Evolutionary conservation across 2,888 invertebrate genomes (phyloP).

Genomic region (Xestoiulus laeticollis): DNA sequence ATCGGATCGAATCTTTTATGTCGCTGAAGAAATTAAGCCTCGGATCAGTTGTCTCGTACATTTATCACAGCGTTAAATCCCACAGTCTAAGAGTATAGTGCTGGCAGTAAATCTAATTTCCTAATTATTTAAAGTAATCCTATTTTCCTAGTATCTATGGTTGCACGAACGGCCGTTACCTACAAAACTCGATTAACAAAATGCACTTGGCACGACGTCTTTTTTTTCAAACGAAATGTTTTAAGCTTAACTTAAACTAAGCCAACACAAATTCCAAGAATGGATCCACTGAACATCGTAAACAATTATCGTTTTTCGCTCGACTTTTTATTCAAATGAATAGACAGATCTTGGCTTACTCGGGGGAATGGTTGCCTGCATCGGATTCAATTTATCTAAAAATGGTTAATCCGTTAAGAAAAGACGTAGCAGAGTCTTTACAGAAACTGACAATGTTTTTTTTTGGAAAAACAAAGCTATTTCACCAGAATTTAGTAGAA

Average conservation of each 20-base stretch:
- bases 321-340: slow-evolving; percentile 10
- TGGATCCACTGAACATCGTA: neutral
- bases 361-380: neutral
- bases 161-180: slow-evolving; percentile 10
- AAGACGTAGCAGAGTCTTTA: neutral
- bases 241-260: slow-evolving; percentile 23
- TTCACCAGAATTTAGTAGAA: neutral
- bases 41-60: slow-evolving; percentile 19
- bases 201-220: neutral
- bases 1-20: slow-evolving; percentile 34
- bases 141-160: slow-evolving; percentile 7
- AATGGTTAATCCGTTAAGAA: neutral
- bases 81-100: neutral
- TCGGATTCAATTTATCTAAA: neutral
- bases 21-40: slow-evolving; percentile 29
- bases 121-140: slow-evolving; percentile 37
- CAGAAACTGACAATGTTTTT: too few relatives aligned
- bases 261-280: slow-evolving; percentile 7
- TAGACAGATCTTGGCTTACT: neutral
- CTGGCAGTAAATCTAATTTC: slow-evolving; percentile 37
- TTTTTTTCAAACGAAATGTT: neutral
- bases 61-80: slow-evolving; percentile 34
- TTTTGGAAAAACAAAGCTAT: neutral
- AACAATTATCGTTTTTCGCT: slow-evolving; percentile 19
- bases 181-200: slow-evolving; percentile 19